Conservation (phyloP, 2,888 invertebrate species). For the Zhengitettix transpicula region DNA sequence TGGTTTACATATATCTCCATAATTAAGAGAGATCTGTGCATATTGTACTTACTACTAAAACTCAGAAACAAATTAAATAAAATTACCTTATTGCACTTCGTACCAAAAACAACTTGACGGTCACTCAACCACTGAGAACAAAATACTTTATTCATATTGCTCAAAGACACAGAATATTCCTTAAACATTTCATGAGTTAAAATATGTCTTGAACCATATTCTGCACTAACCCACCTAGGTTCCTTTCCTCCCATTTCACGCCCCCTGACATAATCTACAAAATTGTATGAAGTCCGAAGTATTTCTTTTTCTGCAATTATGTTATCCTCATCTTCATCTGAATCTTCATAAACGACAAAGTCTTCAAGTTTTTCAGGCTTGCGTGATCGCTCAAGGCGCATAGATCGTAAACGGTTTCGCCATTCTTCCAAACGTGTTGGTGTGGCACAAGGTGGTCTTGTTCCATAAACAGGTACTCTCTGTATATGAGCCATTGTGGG, state of each 20-base stretch:
- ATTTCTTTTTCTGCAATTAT: constrained; percentile 52
- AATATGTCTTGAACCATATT: constrained; percentile 75
- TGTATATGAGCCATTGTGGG: constrained; percentile 52
- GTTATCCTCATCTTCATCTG: constrained; percentile 73
- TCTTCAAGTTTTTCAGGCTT: constrained; percentile 81
- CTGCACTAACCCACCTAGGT: constrained; percentile 51
- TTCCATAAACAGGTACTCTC: constrained; percentile 52
- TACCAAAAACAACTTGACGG: constrained; percentile 88
- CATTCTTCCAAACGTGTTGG: constrained; percentile 56
- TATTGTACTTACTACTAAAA: too few relatives aligned
- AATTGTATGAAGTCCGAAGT: constrained; percentile 64
- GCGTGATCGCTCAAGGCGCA: constrained; percentile 49
- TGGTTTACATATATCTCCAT: too few relatives aligned
- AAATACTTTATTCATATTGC: constrained; percentile 84
- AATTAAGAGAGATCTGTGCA: too few relatives aligned
- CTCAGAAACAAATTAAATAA: too few relatives aligned
- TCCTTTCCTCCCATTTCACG: constrained; percentile 57
- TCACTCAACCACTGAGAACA: constrained; percentile 93
- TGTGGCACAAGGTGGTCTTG: constrained; percentile 61
- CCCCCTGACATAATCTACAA: constrained; percentile 68
- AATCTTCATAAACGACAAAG: constrained; percentile 77
- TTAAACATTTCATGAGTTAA: constrained; percentile 78
- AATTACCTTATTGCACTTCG: constrained; percentile 86
- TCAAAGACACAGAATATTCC: constrained; percentile 65
- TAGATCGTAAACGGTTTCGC: constrained; percentile 43